Percentiles rank a stretch among this genome's conserved stretches.
phyloP scores from a whole-genome alignment of 1,140 invertebrate species.

The Branchinecta lindahli region DNA sequence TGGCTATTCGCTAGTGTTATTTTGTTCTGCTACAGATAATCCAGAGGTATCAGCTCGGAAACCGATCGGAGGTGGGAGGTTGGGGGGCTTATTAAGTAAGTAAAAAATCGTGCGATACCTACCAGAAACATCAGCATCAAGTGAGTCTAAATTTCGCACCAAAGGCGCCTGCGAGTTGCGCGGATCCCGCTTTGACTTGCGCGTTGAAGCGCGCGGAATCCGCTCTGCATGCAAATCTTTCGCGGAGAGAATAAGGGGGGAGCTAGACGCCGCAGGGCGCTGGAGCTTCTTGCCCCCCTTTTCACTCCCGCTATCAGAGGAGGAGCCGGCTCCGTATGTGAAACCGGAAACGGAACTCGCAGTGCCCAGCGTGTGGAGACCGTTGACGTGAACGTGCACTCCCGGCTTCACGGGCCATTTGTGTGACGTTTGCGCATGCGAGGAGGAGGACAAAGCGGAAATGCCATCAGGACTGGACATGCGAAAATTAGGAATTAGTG shows the following conservation, averaged over 20 bases:
- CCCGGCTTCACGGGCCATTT: slow-evolving; percentile 77
- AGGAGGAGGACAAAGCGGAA: slow-evolving; percentile 12
- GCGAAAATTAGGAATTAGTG: background rate
- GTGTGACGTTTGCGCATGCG: slow-evolving; percentile 27
- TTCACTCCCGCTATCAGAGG: background rate
- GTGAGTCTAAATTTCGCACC: background rate
- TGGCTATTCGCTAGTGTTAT: too few species aligned
- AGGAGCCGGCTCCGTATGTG: slow-evolving; percentile 22
- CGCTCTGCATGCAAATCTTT: background rate
- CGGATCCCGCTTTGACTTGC: slow-evolving; percentile 1
- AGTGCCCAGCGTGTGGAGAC: slow-evolving; percentile 41
- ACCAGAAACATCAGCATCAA: background rate
- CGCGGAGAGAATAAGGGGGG: background rate
- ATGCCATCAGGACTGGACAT: slow-evolving; percentile 18
- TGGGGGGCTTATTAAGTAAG: too few species aligned
- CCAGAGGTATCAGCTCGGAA: too few species aligned
- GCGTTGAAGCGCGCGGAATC: too few species aligned
- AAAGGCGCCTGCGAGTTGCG: background rate
- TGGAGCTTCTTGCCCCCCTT: background rate
- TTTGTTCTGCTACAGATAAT: too few species aligned
- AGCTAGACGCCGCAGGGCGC: background rate
- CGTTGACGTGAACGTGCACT: slow-evolving; percentile 69
- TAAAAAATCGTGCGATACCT: background rate
- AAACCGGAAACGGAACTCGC: slow-evolving; percentile 26
- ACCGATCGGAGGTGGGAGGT: too few species aligned